phyloP scores from a whole-genome alignment of 2,113 vertebrate genomes.

The Loxodonta africana region DNA sequence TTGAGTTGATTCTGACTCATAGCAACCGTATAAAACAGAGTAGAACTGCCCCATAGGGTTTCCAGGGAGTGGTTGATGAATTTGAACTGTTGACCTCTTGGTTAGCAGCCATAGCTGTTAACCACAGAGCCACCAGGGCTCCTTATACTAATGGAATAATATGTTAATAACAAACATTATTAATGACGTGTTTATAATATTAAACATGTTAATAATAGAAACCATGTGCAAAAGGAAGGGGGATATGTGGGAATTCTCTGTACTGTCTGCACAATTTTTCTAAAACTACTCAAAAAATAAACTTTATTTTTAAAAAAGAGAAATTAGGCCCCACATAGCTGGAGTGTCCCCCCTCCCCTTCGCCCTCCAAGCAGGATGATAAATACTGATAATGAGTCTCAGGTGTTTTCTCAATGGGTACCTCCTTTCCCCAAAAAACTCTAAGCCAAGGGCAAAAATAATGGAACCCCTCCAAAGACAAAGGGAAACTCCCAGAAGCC shows the following conservation, averaged over 20 bases:
- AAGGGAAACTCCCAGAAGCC: not conserved
- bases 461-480: rapidly evolving
- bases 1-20: no score
- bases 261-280: not conserved
- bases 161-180: no score
- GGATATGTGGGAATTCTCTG: no score
- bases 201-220: no score
- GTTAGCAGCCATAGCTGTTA: not conserved
- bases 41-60: no score
- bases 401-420: not conserved
- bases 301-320: not conserved
- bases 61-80: not conserved
- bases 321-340: not conserved
- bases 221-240: no score
- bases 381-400: rapidly evolving
- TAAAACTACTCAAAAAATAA: not conserved
- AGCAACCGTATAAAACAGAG: no score
- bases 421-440: not conserved
- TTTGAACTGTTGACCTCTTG: not conserved
- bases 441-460: not conserved
- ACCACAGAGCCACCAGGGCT: not conserved
- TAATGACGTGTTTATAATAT: no score
- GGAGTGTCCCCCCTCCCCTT: no score
- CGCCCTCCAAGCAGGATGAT: no score
- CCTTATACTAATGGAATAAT: no score